phyloP scores from a whole-genome alignment of 37 sponge, comb jelly and placozoan species.

The Corticium candelabrum region DNA sequence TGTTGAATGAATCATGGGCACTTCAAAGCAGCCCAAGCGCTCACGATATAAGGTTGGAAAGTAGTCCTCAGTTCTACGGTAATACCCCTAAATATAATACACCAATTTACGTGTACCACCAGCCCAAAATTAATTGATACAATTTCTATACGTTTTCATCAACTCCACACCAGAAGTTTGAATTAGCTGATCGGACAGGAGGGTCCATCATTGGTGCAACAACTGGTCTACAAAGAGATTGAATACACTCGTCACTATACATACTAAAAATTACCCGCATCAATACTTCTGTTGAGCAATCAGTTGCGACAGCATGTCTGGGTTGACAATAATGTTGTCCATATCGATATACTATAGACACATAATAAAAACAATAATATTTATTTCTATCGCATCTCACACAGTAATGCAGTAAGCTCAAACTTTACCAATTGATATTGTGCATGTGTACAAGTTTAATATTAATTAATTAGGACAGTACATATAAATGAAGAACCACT shows the following conservation, averaged over 20 bases:
- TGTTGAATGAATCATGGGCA: slow-evolving; percentile 69
- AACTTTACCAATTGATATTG: too few species aligned
- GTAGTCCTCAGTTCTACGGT: slow-evolving; percentile 58
- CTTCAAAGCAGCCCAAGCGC: slow-evolving; percentile 49
- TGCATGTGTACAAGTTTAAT: too few species aligned
- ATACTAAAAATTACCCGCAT: too few species aligned
- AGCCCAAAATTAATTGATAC: background rate
- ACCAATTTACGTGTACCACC: background rate
- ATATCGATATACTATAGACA: slow-evolving; percentile 51
- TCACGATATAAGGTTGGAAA: slow-evolving; percentile 40
- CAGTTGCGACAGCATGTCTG: slow-evolving; percentile 44
- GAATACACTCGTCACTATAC: background rate
- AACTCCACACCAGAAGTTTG: slow-evolving; percentile 76
- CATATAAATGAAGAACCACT: too few species aligned
- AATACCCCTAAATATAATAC: slow-evolving; percentile 54
- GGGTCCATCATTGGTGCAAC: slow-evolving; percentile 60
- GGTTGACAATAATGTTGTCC: slow-evolving; percentile 69
- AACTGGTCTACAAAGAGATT: slow-evolving; percentile 30
- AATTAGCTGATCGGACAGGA: slow-evolving; percentile 8
- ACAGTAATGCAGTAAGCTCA: too few species aligned
- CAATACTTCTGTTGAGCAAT: slow-evolving; percentile 55
- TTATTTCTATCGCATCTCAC: too few species aligned
- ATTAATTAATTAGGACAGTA: too few species aligned
- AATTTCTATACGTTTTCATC: slow-evolving; percentile 37
- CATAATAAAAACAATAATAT: too few species aligned